Evolutionary conservation across 2,888 invertebrate species (phyloP).

Genomic region (Dynastes maya): DNA sequence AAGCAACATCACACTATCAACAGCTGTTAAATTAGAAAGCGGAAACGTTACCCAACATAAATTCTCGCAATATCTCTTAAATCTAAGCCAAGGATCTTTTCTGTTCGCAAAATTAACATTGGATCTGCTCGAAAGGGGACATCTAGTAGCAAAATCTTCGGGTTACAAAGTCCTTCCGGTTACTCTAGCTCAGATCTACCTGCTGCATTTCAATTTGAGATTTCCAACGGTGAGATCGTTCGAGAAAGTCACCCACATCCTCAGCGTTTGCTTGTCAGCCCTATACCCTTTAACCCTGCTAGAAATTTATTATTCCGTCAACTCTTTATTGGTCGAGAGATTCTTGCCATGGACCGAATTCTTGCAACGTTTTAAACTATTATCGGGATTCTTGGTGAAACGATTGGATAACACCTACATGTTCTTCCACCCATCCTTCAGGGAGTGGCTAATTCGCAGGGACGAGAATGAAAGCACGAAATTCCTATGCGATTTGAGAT

Average conservation of each 20-base stretch:
- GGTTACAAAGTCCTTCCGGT: slow-evolving; percentile 95
- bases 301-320: slow-evolving; percentile 95
- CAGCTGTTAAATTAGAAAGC: slow-evolving; percentile 78
- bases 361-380: slow-evolving; percentile 87
- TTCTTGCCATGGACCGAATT: slow-evolving; percentile 94
- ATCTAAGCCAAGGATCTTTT: slow-evolving; percentile 90
- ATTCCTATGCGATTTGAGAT: slow-evolving; percentile 93
- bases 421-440: slow-evolving; percentile 98
- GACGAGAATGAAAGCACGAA: slow-evolving; percentile 91
- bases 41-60: slow-evolving; percentile 81
- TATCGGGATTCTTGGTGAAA: slow-evolving; percentile 91
- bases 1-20: slow-evolving; percentile 80
- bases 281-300: slow-evolving; percentile 90
- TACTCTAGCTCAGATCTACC: slow-evolving; percentile 90
- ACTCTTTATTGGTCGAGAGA: slow-evolving; percentile 85
- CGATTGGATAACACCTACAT: slow-evolving; percentile 94
- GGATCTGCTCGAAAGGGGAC: slow-evolving; percentile 93
- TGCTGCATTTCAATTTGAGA: slow-evolving; percentile 91
- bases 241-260: slow-evolving; percentile 89
- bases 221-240: slow-evolving; percentile 94
- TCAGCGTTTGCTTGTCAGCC: slow-evolving; percentile 93
- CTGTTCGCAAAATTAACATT: slow-evolving; percentile 92
- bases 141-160: slow-evolving; percentile 93
- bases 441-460: slow-evolving; percentile 95
- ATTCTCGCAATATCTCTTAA: slow-evolving; percentile 89